Evolutionary conservation across 2,797 vertebrate species (phyloP).

Genomic region (Anguilla anguilla): DNA sequence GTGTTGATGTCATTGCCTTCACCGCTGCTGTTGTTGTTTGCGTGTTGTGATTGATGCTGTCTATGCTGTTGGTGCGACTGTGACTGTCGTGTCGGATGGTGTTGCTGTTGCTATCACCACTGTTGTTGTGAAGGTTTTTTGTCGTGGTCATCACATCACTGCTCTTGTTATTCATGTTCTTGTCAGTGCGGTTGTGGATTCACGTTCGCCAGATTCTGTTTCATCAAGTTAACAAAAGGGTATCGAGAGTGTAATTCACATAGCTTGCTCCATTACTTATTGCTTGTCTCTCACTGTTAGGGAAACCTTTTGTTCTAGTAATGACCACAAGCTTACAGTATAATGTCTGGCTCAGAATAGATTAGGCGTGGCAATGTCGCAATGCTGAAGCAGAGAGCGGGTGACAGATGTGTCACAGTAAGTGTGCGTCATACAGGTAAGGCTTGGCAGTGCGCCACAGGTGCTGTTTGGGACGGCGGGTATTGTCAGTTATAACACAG

Average conservation of each 20-base stretch:
- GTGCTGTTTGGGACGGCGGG: background rate
- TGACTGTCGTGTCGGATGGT: background rate
- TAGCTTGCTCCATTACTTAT: background rate
- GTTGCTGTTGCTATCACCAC: background rate
- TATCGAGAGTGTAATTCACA: background rate
- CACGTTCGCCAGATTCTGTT: too few species aligned
- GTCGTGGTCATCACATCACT: too few species aligned
- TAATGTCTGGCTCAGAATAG: background rate
- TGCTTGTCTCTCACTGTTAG: background rate
- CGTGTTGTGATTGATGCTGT: background rate
- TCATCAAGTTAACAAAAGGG: background rate
- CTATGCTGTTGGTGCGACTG: background rate
- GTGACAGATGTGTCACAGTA: background rate
- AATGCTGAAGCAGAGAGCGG: background rate
- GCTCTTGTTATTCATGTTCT: background rate
- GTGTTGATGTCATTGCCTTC: background rate
- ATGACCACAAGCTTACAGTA: background rate
- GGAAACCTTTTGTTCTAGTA: background rate
- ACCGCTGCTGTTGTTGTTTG: background rate
- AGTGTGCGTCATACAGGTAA: background rate
- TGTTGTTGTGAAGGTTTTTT: background rate
- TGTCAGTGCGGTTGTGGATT: background rate
- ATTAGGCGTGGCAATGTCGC: background rate
- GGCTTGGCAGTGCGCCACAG: background rate
- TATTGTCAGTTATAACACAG: background rate